phyloP scores from a whole-genome alignment of 1,140 invertebrate species.

The Agrilus planipennis region DNA sequence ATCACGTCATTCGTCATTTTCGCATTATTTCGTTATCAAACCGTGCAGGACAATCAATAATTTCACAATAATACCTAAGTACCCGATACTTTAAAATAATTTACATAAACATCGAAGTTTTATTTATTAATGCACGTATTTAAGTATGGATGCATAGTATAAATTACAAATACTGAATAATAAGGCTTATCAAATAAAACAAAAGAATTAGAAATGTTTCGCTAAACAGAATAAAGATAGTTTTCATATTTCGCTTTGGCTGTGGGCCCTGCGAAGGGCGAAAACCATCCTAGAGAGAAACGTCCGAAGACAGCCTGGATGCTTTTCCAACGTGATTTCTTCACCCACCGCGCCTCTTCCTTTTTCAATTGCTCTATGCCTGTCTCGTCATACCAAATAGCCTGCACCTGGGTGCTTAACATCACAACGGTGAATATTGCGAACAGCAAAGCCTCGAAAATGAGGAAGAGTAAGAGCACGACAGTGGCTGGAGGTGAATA shows the following conservation, averaged over 20 bases:
- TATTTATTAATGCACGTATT: not conserved
- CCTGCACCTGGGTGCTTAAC: slow-evolving; percentile 93
- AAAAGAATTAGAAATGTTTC: too few relatives aligned
- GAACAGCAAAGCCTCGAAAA: slow-evolving; percentile 94
- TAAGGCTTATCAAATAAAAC: too few relatives aligned
- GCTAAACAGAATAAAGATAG: slow-evolving; percentile 65
- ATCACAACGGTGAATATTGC: slow-evolving; percentile 98
- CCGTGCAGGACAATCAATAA: too few relatives aligned
- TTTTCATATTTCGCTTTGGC: slow-evolving; percentile 60
- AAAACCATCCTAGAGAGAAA: slow-evolving; percentile 89
- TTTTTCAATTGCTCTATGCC: slow-evolving; percentile 93
- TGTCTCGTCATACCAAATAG: slow-evolving; percentile 98
- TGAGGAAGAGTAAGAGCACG: slow-evolving; percentile 86
- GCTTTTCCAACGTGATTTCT: slow-evolving; percentile 85
- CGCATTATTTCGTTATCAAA: too few relatives aligned
- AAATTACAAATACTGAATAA: too few relatives aligned
- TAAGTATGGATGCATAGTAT: too few relatives aligned
- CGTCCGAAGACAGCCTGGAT: slow-evolving; percentile 90
- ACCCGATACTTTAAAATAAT: too few relatives aligned
- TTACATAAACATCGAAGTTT: too few relatives aligned
- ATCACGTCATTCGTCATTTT: too few relatives aligned
- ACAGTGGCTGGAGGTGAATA: slow-evolving; percentile 94
- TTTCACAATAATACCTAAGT: too few relatives aligned
- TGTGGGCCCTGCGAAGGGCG: slow-evolving; percentile 78
- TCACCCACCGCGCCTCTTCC: slow-evolving; percentile 82